Evolutionary conservation across 2,797 vertebrate species (phyloP).

Genomic region (Scleropages formosus): DNA sequence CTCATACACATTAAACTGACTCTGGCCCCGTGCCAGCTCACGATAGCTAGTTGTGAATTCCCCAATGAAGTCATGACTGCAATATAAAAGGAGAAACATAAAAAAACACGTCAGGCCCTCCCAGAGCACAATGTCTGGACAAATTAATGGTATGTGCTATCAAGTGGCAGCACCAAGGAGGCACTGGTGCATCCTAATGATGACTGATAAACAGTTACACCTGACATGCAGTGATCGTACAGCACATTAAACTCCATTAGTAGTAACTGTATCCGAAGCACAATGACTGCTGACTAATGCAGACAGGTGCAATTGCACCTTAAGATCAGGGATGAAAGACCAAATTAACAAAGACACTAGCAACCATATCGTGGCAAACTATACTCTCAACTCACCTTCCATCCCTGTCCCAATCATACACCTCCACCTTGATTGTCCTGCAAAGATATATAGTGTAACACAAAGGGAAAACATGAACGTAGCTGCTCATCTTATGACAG

Average conservation of each 20-base stretch:
- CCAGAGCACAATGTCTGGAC: neutral
- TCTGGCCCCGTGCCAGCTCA: slow-evolving; percentile 88
- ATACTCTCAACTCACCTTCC: slow-evolving; percentile 80
- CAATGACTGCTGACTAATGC: neutral
- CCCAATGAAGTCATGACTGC: slow-evolving; percentile 93
- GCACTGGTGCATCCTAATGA: neutral
- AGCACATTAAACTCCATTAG: neutral
- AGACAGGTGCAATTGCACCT: neutral
- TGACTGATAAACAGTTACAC: slow-evolving; percentile 8
- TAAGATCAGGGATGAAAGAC: neutral
- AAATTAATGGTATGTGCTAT: no score
- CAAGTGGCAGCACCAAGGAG: neutral
- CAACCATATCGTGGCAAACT: neutral
- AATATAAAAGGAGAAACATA: slow-evolving; percentile 31
- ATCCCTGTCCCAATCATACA: slow-evolving; percentile 93
- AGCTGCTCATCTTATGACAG: neutral
- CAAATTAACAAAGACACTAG: neutral
- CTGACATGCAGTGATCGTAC: neutral
- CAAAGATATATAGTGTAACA: slow-evolving; percentile 31
- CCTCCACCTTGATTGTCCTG: slow-evolving; percentile 95
- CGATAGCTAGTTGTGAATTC: slow-evolving; percentile 95
- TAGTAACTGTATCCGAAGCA: neutral
- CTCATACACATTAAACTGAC: slow-evolving; percentile 91
- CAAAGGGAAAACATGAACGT: neutral
- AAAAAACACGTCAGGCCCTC: neutral